Percentiles rank a stretch among this genome's conserved stretches.
These are phyloP conservation scores for Eristalis arbustorum DNA, from an alignment of 2,888 invertebrate genomes.

Conservation along the genomic window DNA sequence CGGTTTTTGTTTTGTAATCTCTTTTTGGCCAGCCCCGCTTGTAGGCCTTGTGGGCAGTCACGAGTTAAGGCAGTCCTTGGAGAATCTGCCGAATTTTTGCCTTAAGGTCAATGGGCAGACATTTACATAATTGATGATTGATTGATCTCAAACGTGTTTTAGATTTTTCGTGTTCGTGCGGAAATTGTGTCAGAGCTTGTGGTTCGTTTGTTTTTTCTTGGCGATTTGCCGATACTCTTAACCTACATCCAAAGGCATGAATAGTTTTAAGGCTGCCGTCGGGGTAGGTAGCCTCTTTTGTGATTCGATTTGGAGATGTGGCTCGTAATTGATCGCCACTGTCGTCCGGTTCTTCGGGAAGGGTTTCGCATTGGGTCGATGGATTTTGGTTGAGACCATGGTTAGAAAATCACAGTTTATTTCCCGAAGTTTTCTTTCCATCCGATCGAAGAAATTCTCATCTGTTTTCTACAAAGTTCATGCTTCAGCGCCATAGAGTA, in stretches of 20 bases:
- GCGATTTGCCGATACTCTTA: neutral
- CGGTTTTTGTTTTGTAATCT: neutral
- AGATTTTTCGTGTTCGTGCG: neutral
- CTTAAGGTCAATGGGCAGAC: neutral
- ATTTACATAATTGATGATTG: conserved; percentile 51
- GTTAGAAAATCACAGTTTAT: too few relatives aligned
- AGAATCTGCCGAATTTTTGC: neutral
- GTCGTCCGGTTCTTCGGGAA: too few relatives aligned
- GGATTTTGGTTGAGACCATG: too few relatives aligned
- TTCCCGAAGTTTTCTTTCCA: too few relatives aligned
- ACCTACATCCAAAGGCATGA: neutral
- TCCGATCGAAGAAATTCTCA: too few relatives aligned
- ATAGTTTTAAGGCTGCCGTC: neutral
- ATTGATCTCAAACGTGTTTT: conserved; percentile 17
- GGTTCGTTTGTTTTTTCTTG: neutral
- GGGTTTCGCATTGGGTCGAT: too few relatives aligned
- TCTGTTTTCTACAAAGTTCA: too few relatives aligned
- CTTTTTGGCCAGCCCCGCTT: neutral
- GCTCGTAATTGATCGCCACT: too few relatives aligned
- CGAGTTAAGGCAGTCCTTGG: neutral
- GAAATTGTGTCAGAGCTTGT: neutral
- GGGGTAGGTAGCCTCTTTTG: neutral
- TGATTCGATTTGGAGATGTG: too few relatives aligned
- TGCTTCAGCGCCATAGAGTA: too few relatives aligned
- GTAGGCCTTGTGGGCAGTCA: neutral